Percentiles rank a stretch among this genome's conserved stretches.
Evolutionary conservation across 1,140 invertebrate species (phyloP).

Genomic region (Ceratitis capitata): DNA sequence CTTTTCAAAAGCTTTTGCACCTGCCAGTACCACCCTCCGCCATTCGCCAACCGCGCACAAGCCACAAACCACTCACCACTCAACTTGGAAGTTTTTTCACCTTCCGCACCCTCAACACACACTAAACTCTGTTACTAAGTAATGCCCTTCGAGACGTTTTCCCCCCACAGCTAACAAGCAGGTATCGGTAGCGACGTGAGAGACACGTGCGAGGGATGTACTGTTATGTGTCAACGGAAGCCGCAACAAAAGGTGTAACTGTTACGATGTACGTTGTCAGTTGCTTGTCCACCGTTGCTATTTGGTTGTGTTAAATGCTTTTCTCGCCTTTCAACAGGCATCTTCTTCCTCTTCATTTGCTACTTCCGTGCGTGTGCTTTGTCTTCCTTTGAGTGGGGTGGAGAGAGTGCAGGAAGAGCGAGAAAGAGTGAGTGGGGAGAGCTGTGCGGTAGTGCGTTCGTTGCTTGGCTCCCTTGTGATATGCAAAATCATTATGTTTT

Average conservation of each 20-base stretch:
- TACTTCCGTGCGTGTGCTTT: neutral
- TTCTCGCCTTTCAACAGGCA: neutral
- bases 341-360: neutral
- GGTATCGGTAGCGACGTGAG: neutral
- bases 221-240: neutral
- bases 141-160: conserved; percentile 2
- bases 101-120: too few relatives aligned
- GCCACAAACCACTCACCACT: neutral
- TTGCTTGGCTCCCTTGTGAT: neutral
- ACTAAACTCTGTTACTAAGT: neutral
- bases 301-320: neutral
- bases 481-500: conserved; percentile 34
- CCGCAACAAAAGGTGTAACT: conserved; percentile 18
- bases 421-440: too few relatives aligned
- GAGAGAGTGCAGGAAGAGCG: too few relatives aligned
- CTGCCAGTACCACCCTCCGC: neutral
- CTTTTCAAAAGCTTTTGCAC: conserved; percentile 9
- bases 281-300: neutral
- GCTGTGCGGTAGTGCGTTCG: neutral
- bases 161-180: neutral
- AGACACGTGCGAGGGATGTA: too few relatives aligned
- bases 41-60: neutral
- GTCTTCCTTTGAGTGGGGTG: neutral
- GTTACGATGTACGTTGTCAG: conserved; percentile 2
- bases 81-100: too few relatives aligned